Evolutionary conservation across 1,140 invertebrate genomes (phyloP).

Genomic region (Phymorhynchus buccinoides): DNA sequence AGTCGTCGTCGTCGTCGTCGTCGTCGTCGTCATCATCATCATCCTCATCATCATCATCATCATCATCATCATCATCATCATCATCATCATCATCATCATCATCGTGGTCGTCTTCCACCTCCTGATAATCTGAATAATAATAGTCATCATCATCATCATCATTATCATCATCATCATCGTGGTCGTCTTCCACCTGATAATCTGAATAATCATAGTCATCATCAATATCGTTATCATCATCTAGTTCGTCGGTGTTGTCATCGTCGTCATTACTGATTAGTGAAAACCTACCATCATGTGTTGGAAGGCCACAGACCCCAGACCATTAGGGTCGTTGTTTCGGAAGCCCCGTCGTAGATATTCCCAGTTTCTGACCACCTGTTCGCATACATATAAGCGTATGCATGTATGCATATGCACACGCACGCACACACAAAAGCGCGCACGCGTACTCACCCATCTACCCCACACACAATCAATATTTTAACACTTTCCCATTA

Average conservation of each 20-base stretch:
- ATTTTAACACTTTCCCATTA: no score
- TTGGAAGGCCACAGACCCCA: constrained; percentile 44
- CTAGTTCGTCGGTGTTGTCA: background rate
- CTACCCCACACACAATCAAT: no score
- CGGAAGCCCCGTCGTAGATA: constrained; percentile 50
- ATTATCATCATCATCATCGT: background rate
- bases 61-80: background rate
- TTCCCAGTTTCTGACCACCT: constrained; percentile 59
- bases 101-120: background rate
- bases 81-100: background rate
- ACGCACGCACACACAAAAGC: background rate
- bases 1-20: no score
- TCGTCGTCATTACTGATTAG: background rate
- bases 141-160: background rate
- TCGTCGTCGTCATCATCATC: no score
- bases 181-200: no score
- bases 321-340: constrained; percentile 51
- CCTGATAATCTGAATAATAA: background rate
- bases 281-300: constrained; percentile 57
- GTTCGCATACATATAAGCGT: constrained; percentile 5
- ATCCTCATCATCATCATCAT: background rate
- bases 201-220: background rate
- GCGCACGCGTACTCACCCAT: no score
- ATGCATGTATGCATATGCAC: background rate
- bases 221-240: background rate